Evolutionary conservation across 2,888 invertebrate species (phyloP).

Genomic region (Lasioglossum malachurum): DNA sequence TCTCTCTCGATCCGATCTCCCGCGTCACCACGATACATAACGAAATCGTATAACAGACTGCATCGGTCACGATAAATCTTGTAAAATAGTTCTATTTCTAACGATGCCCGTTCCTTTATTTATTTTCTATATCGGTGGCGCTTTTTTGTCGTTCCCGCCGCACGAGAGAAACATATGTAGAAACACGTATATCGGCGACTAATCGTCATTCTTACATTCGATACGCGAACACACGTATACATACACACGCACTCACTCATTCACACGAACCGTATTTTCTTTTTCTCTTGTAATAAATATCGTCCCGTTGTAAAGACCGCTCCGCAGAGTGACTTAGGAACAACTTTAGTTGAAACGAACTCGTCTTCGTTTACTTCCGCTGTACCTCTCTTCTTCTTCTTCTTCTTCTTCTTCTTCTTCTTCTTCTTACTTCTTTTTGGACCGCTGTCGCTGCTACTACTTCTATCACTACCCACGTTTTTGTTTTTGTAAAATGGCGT

Average conservation of each 20-base stretch:
- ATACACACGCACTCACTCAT: neutral
- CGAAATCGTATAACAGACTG: constrained; percentile 42
- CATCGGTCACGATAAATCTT: constrained; percentile 71
- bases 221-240: neutral
- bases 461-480: neutral
- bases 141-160: constrained; percentile 47
- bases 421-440: neutral
- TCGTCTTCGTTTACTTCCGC: constrained; percentile 16
- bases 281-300: constrained; percentile 25
- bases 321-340: constrained; percentile 68
- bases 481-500: constrained; percentile 59
- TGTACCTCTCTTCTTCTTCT: constrained; percentile 40
- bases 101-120: constrained; percentile 65
- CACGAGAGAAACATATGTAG: constrained; percentile 14
- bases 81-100: constrained; percentile 60
- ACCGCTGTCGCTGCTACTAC: neutral
- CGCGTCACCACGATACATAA: constrained; percentile 40
- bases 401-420: neutral
- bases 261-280: constrained; percentile 2
- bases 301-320: constrained; percentile 43
- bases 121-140: constrained; percentile 49
- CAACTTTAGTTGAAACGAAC: constrained; percentile 56
- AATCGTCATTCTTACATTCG: constrained; percentile 17
- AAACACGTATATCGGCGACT: neutral
- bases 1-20: constrained; percentile 42